Conservation (phyloP, 2,113 vertebrate genomes). For the Pipra filicauda region DNA sequence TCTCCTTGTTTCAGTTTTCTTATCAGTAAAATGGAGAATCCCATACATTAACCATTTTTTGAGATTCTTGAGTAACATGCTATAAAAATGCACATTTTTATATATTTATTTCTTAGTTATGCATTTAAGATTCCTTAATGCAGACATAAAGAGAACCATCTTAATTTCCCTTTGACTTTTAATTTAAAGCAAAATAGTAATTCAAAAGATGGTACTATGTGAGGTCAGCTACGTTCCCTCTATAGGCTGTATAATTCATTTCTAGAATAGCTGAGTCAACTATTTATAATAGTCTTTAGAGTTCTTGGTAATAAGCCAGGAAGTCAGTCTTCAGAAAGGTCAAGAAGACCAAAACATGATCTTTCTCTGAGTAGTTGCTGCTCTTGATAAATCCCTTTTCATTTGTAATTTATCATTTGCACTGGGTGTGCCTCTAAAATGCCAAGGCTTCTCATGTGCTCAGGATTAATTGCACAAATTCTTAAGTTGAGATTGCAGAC, state of each 20-base stretch:
- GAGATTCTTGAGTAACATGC: neutral
- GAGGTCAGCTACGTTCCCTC: slow-evolving; percentile 18
- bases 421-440: neutral
- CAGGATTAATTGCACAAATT: neutral
- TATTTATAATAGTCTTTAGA: slow-evolving; percentile 16
- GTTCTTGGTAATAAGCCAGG: slow-evolving; percentile 40
- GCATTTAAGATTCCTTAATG: neutral
- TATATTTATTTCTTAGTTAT: neutral
- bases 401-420: slow-evolving; percentile 12
- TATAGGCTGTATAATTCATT: slow-evolving; percentile 45
- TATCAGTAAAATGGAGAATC: neutral
- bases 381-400: slow-evolving; percentile 39
- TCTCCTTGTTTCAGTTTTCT: neutral
- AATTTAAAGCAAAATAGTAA: slow-evolving; percentile 8
- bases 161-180: slow-evolving; percentile 36
- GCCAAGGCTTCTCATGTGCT: neutral
- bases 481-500: neutral
- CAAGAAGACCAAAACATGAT: neutral
- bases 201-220: neutral
- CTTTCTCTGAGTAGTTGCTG: neutral
- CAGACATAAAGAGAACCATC: neutral
- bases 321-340: slow-evolving; percentile 26
- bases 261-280: slow-evolving; percentile 21
- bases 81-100: neutral
- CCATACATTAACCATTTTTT: neutral